Percentiles rank a stretch among this genome's conserved stretches.
Conservation (phyloP, 1,140 invertebrate species). For the Rhopalosiphum padi region DNA sequence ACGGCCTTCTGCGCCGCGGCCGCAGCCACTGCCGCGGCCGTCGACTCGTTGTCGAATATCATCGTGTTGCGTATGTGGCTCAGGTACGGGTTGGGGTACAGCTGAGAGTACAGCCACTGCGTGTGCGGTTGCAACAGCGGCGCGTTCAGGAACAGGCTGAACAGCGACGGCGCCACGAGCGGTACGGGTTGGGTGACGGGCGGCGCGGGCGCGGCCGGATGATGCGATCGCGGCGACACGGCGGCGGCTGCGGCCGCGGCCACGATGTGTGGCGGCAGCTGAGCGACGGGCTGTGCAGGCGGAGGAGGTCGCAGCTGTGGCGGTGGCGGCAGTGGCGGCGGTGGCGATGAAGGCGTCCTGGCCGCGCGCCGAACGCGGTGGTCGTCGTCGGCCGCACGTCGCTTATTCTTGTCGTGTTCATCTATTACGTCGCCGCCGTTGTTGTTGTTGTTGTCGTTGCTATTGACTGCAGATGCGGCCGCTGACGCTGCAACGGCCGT, state of each 20-base stretch:
- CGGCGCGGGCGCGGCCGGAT: neutral
- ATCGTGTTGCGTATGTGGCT: slow-evolving; percentile 56
- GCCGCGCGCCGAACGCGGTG: no score
- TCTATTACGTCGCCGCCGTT: no score
- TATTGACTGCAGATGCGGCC: neutral
- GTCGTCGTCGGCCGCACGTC: neutral
- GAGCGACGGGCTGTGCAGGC: neutral
- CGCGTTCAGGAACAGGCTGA: slow-evolving; percentile 71
- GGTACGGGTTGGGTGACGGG: slow-evolving; percentile 59
- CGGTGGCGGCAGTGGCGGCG: neutral
- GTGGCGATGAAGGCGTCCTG: neutral
- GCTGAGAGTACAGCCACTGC: slow-evolving; percentile 76
- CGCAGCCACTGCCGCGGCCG: slow-evolving; percentile 42
- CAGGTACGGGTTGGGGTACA: slow-evolving; percentile 65
- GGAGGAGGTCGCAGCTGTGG: neutral
- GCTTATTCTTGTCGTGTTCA: slow-evolving; percentile 2
- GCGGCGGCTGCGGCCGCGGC: neutral
- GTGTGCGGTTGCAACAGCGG: slow-evolving; percentile 75
- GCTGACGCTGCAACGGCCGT: neutral
- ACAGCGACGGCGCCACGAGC: slow-evolving; percentile 63
- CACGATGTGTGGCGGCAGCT: neutral
- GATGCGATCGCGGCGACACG: neutral
- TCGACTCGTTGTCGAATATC: slow-evolving; percentile 58
- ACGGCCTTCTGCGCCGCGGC: slow-evolving; percentile 56
- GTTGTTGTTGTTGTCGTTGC: neutral